Evolutionary conservation across 1,140 invertebrate species (phyloP).

Genomic region (Oedothorax gibbosus): DNA sequence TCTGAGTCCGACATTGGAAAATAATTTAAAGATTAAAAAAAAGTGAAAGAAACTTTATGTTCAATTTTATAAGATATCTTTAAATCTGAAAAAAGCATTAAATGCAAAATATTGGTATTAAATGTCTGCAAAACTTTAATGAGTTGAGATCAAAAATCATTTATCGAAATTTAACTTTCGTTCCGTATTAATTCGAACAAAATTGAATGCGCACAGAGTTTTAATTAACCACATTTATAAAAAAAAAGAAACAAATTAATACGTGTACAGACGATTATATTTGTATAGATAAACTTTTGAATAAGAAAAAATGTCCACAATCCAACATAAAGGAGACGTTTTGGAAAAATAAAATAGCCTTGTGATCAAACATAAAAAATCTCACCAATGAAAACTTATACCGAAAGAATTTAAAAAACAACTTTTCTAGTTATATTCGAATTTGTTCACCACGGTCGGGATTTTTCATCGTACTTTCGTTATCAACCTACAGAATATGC

Average conservation of each 20-base stretch:
- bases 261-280: not conserved
- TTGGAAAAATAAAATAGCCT: not conserved
- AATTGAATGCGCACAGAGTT: constrained; percentile 28
- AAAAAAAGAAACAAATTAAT: not conserved
- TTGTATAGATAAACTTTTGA: not conserved
- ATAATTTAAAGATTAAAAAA: too few relatives aligned
- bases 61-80: too few relatives aligned
- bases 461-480: not conserved
- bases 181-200: not conserved
- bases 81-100: too few relatives aligned
- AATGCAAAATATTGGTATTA: too few relatives aligned
- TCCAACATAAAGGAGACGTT: not conserved
- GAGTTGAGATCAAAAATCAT: too few relatives aligned
- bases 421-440: not conserved
- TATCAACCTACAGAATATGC: too few relatives aligned
- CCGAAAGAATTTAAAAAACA: not conserved
- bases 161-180: too few relatives aligned
- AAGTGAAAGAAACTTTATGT: too few relatives aligned
- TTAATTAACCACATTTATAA: not conserved
- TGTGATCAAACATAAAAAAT: not conserved
- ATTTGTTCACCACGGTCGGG: constrained; percentile 1
- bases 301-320: not conserved
- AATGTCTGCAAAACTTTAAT: too few relatives aligned
- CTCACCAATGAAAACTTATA: not conserved
- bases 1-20: too few relatives aligned